A percentile compares a stretch with the other conserved stretches of the same genome.
phyloP scores from a whole-genome alignment of 2,888 invertebrate genomes.

The Brachyptera putata region DNA sequence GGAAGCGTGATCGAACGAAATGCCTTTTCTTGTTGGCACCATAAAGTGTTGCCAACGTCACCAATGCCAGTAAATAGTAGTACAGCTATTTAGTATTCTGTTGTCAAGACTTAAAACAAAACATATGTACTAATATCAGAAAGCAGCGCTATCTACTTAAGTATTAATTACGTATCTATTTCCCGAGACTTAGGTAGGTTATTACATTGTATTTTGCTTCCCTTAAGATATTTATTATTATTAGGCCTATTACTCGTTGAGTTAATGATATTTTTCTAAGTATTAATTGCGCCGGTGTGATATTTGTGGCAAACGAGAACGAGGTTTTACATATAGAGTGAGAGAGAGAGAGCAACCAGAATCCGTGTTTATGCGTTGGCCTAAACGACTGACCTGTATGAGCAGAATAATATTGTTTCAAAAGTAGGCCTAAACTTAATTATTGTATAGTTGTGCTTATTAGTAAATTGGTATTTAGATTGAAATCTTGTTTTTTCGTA shows the following conservation, averaged over 20 bases:
- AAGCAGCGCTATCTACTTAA: constrained; percentile 14
- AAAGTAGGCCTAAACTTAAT: too few species aligned
- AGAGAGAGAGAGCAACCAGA: too few species aligned
- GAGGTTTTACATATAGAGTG: too few species aligned
- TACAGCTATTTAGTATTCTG: not conserved
- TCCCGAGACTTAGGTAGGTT: too few species aligned
- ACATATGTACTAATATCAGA: not conserved
- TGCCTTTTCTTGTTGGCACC: not conserved
- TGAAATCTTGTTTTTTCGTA: too few species aligned
- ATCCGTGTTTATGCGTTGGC: too few species aligned
- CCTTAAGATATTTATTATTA: constrained; percentile 12
- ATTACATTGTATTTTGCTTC: not conserved
- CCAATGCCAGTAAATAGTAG: constrained; percentile 1
- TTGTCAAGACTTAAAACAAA: not conserved
- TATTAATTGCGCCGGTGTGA: constrained; percentile 1
- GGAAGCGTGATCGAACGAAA: not conserved
- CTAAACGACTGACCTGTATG: too few species aligned
- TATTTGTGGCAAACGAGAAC: too few species aligned
- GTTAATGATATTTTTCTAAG: not conserved
- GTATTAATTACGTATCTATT: too few species aligned
- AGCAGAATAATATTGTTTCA: too few species aligned
- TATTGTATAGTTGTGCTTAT: too few species aligned
- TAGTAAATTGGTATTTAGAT: too few species aligned
- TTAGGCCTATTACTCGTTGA: constrained; percentile 5
- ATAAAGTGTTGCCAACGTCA: not conserved